A percentile compares a stretch with the other conserved stretches of the same genome.
These are phyloP conservation scores for Coryphaenoides rupestris DNA, from an alignment of 2,113 vertebrate species.

Conservation along the genomic window DNA sequence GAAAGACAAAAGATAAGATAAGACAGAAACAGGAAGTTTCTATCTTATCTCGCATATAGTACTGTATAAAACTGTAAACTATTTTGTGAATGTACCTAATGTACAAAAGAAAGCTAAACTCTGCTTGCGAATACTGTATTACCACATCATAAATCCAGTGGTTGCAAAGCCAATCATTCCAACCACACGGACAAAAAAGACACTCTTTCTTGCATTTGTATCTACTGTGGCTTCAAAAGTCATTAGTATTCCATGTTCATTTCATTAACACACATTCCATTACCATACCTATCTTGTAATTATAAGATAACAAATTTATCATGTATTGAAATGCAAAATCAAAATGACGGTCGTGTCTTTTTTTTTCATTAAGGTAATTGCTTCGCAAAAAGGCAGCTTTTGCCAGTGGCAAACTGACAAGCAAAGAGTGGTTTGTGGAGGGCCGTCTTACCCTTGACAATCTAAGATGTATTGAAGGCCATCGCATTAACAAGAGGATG, in stretches of 20 bases:
- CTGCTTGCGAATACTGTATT: too few relatives aligned
- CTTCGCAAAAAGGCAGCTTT: constrained; percentile 43
- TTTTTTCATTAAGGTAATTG: constrained; percentile 39
- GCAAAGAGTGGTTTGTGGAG: constrained; percentile 19
- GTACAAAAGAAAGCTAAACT: too few relatives aligned
- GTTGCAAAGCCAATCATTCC: too few relatives aligned
- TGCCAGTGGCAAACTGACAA: constrained; percentile 26
- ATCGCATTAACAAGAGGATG: constrained; percentile 13
- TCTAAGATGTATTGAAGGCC: constrained; percentile 20
- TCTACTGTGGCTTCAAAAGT: constrained; percentile 6
- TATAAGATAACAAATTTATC: constrained; percentile 55
- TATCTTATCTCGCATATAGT: too few relatives aligned
- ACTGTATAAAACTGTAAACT: too few relatives aligned
- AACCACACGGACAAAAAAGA: too few relatives aligned
- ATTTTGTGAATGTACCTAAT: too few relatives aligned
- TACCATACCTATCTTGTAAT: constrained; percentile 47
- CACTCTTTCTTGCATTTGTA: too few relatives aligned
- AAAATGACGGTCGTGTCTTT: constrained; percentile 18
- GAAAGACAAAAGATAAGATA: too few relatives aligned
- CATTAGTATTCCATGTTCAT: constrained; percentile 43
- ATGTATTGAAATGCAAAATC: constrained; percentile 45
- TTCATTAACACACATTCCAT: constrained; percentile 48
- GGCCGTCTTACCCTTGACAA: constrained; percentile 27
- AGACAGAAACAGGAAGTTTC: too few relatives aligned
- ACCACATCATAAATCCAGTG: too few relatives aligned